Evolutionary conservation across 2,113 vertebrate species (phyloP), one percentile per base, ranked within the genome.

Genomic region (Gopherus evgoodei): DNA sequence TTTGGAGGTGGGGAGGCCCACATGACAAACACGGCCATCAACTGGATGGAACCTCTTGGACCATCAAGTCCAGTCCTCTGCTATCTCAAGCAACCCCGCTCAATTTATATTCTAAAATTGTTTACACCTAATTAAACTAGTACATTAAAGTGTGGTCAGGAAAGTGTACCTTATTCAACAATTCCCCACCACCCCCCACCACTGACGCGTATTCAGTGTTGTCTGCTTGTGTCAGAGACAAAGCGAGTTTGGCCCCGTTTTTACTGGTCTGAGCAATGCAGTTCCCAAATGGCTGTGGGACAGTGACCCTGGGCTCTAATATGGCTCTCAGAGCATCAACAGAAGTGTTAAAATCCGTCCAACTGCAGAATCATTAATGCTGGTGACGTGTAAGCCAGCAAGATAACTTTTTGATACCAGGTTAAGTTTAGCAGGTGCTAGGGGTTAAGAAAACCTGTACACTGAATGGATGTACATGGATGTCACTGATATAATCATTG

Each of bases 371-470:
- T 42, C 53, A 9, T 3, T 8, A 82, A 72, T 1, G 5, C 10
- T 1, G 4, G 52, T 1, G 2, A 4, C 0, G 0, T 44, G 25
- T 8, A 3, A 79, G 65, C 27, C 69, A 7, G 38, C 2, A 10
- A 5, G 52, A 7, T 2, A 88, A 13, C 78, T 21, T 86, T 14
- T 5, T 9, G 50, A 10, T 72, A 4, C 24, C 6, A 3, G 86
- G 53, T 56, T 11, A 11, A 1, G 3, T 1, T 0, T 11, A 62
- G 53, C 0, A 42, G 24, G 10, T 49, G 49, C 29, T 1, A 0
- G 22, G 0, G 2, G 38, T 38, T 35, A 35, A 38, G 65, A 69
- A 12, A 42, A 12, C 8, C 5, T 4, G 0, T 1, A 21, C 85
- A 6, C 35, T 65, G 29, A 35, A 35, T 65, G 59, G 31, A 65